Evolutionary conservation across 2,113 vertebrate species (phyloP).

Genomic region (Sinocyclocheilus anophthalmus): DNA sequence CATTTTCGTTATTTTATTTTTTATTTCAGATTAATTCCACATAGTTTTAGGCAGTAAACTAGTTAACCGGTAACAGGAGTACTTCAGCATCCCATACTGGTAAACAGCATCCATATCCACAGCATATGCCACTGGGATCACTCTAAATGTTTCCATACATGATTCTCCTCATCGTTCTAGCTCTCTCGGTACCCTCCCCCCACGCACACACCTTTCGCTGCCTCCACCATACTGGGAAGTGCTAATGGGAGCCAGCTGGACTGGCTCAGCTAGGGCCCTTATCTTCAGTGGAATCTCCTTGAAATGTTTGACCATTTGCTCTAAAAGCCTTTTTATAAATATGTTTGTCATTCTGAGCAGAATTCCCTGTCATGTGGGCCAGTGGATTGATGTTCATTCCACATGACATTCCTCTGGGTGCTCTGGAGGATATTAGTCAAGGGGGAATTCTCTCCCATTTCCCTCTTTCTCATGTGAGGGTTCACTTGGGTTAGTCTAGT

Average conservation of each 20-base stretch:
- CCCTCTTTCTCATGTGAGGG: background rate
- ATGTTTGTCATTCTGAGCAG: constrained; percentile 46
- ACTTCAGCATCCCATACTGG: background rate
- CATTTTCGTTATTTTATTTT: background rate
- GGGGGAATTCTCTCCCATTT: background rate
- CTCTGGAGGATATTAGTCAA: constrained; percentile 23
- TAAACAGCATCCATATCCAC: constrained; percentile 3
- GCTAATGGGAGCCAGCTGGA: constrained; percentile 68
- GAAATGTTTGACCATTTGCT: constrained; percentile 42
- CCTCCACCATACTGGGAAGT: constrained; percentile 51
- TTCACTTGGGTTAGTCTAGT: background rate
- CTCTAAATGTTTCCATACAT: constrained; percentile 50
- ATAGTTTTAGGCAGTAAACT: background rate
- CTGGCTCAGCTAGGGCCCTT: constrained; percentile 56
- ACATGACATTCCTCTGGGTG: constrained; percentile 37
- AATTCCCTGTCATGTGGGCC: constrained; percentile 43
- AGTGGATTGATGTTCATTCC: constrained; percentile 50
- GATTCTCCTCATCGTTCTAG: constrained; percentile 48
- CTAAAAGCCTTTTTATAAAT: constrained; percentile 60
- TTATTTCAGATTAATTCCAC: background rate
- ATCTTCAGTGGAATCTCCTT: constrained; percentile 56
- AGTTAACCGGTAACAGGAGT: background rate
- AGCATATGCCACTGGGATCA: background rate
- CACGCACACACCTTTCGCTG: constrained; percentile 20
- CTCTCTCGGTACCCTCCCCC: constrained; percentile 52